Base-by-base conservation (phyloP, 2,888 invertebrate genomes). In the Melitaea athalia region DNA sequence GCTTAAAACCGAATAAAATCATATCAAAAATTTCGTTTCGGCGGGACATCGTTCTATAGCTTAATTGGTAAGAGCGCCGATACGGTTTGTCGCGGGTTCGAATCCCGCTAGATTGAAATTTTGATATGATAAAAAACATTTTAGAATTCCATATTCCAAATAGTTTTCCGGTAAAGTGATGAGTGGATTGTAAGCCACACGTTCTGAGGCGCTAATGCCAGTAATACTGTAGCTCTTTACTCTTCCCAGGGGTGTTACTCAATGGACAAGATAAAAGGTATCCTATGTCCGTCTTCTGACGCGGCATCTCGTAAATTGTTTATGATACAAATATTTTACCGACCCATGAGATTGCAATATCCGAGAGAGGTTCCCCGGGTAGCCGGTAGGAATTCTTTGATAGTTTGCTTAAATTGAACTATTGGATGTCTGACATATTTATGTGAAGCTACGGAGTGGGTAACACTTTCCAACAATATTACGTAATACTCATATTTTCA, bases 241-340 rank as follows among this genome's bases (percentile, higher is more conserved):
- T 52, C 17, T 11, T 52, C 52, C 52, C 52, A 52, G 7, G 52
- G n/a, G 38, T 17, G n/a, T 38, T 33, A n/a, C 33, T 55, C 14
- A 14, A 55, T 55, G 33, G 55, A 33, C 33, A 11, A 38, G 15
- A 57, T 57, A 57, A 42, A 57, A 57, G 15, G 15, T 57, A 15
- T 38, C 42, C 57, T 57, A 42, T 38, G 57, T 15, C 42, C 38
- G 57, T 57, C 57, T 57, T 57, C 38, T 42, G 57, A 38, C 15
- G 15, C 8, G 15, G 10, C 42, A 15, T 15, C 8, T 42, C 38
- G n/a, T 57, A 57, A 42, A 57, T 15, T 57, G 31, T 57, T 57
- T 57, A 57, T 57, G 42, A 57, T 55, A n/a, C 53, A 55, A 55
- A 55, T 12, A 55, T 55, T 55, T 53, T 14, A 33, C 53, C 24